Base-by-base conservation (phyloP, 2,888 invertebrate species). In the Tenthredo amoena region DNA sequence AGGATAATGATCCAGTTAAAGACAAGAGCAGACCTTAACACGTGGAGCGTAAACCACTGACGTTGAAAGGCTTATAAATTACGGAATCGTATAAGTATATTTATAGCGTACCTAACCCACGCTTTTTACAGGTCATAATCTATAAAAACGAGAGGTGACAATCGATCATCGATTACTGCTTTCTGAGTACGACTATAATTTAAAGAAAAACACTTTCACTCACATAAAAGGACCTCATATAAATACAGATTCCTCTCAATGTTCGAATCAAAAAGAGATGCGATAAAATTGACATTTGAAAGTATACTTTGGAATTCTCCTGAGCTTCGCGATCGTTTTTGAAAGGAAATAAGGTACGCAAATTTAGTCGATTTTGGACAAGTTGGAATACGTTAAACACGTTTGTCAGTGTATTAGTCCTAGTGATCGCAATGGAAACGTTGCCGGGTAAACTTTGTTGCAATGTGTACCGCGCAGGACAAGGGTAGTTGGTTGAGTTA, bases 1-100 rank as follows among this genome's bases (percentile, higher is more conserved):
- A 55, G 31, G 55, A 55, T 77, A 77, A 77, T 77, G 77, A 81
- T 81, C 81, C 40, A 62, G 81, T 81, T 62, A 81, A 81, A 81
- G 58, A 81, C 81, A 50, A 76, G 71, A 62, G 40, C 68, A 37
- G 81, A 10, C 40, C 81, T 40, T 58, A 40, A 37, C 47, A 74
- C 40, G 21, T 40, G 1, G 9, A n/a, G n/a, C 62, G 62, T 81
- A 81, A 81, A 40, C 81, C 81, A 81, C n/a, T 37, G 81, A 40
- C 58, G 81, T 55, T 31, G 55, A 77, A 50, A 77, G 18, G 50
- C 55, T 77, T 18, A 31, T 26, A 77, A 77, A 55, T 77, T 31
- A 55, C 55, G 26, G 26, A 77, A 55, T 77, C 77, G 55, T 77
- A 77, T 77, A 55, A 77, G 18, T 77, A 55, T 77, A 77, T 77